Conservation (phyloP, 2,888 invertebrate species). For the Apantesis nais region DNA sequence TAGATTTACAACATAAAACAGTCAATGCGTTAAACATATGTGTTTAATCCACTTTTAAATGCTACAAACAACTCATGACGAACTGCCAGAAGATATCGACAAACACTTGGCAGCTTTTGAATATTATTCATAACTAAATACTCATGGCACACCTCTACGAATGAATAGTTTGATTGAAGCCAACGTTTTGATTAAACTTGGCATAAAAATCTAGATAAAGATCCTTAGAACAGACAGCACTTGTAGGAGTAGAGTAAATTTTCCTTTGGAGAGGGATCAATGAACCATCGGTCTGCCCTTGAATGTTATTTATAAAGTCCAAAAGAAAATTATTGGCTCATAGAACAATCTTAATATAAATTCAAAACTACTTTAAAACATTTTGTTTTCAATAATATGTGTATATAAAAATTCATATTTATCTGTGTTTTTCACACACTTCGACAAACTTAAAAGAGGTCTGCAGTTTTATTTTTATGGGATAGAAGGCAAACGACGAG, state of each 20-base stretch:
- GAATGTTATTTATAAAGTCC: slow-evolving; percentile 15
- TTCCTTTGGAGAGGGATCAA: slow-evolving; percentile 32
- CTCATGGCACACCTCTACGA: slow-evolving; percentile 16
- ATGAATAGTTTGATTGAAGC: slow-evolving; percentile 22
- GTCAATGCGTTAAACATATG: no score
- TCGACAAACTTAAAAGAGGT: no score
- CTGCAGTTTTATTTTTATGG: no score
- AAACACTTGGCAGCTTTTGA: slow-evolving; percentile 13
- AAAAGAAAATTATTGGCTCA: slow-evolving; percentile 5
- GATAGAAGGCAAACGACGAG: no score
- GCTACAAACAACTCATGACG: no score
- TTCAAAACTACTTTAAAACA: neutral
- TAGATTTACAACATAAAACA: no score
- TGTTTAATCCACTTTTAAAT: no score
- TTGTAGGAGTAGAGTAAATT: slow-evolving; percentile 12
- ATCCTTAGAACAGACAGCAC: slow-evolving; percentile 6
- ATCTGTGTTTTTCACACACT: no score
- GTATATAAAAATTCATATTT: no score
- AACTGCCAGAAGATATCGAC: slow-evolving; percentile 14
- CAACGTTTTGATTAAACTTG: slow-evolving; percentile 31
- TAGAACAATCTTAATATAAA: slow-evolving; percentile 7
- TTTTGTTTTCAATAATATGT: no score
- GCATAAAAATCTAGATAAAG: slow-evolving; percentile 20
- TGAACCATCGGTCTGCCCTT: slow-evolving; percentile 30
- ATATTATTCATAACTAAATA: slow-evolving; percentile 21